Percentiles rank a stretch among this genome's conserved stretches.
These are phyloP conservation scores for Cosmorhoe ocellata DNA, from an alignment of 2,888 invertebrate genomes.

Conservation along the genomic window DNA sequence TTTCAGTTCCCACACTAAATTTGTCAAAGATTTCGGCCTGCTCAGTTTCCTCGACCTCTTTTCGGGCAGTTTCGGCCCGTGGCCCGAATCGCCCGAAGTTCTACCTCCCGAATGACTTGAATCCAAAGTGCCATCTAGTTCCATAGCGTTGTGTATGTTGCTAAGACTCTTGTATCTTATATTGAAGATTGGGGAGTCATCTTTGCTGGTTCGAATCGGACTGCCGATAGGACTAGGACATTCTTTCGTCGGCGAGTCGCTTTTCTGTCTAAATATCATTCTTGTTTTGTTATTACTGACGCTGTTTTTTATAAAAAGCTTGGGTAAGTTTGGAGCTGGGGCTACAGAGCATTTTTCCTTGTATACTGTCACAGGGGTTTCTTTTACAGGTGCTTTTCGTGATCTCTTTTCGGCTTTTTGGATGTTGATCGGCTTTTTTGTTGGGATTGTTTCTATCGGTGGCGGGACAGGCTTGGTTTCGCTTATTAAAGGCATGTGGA, in stretches of 20 bases:
- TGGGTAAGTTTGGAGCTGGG: constrained; percentile 83
- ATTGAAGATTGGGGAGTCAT: constrained; percentile 89
- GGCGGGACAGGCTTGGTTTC: constrained; percentile 93
- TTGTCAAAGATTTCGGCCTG: constrained; percentile 92
- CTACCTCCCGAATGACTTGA: constrained; percentile 94
- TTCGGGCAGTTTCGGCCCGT: constrained; percentile 90
- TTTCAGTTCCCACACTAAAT: constrained; percentile 91
- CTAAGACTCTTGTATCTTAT: constrained; percentile 87
- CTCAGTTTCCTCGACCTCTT: constrained; percentile 91
- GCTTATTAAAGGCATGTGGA: constrained; percentile 77
- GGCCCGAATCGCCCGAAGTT: constrained; percentile 92
- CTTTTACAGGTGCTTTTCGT: constrained; percentile 84
- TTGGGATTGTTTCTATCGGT: constrained; percentile 95
- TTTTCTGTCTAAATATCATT: constrained; percentile 86
- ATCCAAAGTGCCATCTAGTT: constrained; percentile 91
- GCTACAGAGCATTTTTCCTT: constrained; percentile 83
- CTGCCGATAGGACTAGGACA: constrained; percentile 84
- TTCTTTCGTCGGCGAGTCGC: constrained; percentile 88
- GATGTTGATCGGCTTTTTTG: constrained; percentile 85
- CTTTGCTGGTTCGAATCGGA: constrained; percentile 82
- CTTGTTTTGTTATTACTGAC: constrained; percentile 85
- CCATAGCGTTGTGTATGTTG: constrained; percentile 88
- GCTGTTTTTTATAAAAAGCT: constrained; percentile 90
- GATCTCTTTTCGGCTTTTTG: constrained; percentile 89
- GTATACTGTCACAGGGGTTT: constrained; percentile 78